phyloP scores from a whole-genome alignment of 2,888 invertebrate genomes.

The Troides helena region DNA sequence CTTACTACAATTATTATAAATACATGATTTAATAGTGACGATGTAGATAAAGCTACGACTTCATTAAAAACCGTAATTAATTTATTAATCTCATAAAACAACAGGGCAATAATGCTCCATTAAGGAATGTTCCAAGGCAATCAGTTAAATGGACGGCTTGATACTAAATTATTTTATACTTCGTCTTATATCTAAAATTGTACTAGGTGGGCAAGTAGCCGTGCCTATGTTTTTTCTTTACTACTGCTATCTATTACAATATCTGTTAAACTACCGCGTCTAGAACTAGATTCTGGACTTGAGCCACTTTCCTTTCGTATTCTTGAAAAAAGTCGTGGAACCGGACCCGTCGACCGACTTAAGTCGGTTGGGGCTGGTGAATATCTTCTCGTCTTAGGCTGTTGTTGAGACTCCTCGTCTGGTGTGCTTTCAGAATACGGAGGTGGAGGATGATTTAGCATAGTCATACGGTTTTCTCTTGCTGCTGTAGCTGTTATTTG shows the following conservation, averaged over 20 bases:
- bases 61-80: conserved; percentile 1
- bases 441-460: conserved; percentile 72
- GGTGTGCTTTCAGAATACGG: conserved; percentile 60
- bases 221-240: conserved; percentile 63
- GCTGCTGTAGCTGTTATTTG: conserved; percentile 69
- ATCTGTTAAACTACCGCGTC: conserved; percentile 73
- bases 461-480: conserved; percentile 69
- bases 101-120: conserved; percentile 14
- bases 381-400: conserved; percentile 60
- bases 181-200: conserved; percentile 51
- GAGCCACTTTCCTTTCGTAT: conserved; percentile 64
- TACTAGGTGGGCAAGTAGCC: conserved; percentile 52
- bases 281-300: conserved; percentile 52
- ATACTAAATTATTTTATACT: conserved; percentile 42
- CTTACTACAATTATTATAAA: conserved; percentile 26
- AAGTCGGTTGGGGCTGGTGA: conserved; percentile 68
- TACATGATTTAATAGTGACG: conserved; percentile 15
- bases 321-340: conserved; percentile 69
- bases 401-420: conserved; percentile 50
- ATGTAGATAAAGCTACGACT: conserved; percentile 17
- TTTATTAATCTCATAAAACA: conserved; percentile 29
- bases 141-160: conserved; percentile 33
- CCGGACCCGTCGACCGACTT: conserved; percentile 61
- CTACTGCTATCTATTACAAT: conserved; percentile 70
- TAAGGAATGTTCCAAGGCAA: conserved; percentile 27